Percentiles rank a stretch among this genome's conserved stretches.
These are phyloP conservation scores for Pygoscelis adeliae DNA, from an alignment of 2,113 vertebrate genomes.

Conservation along the genomic window DNA sequence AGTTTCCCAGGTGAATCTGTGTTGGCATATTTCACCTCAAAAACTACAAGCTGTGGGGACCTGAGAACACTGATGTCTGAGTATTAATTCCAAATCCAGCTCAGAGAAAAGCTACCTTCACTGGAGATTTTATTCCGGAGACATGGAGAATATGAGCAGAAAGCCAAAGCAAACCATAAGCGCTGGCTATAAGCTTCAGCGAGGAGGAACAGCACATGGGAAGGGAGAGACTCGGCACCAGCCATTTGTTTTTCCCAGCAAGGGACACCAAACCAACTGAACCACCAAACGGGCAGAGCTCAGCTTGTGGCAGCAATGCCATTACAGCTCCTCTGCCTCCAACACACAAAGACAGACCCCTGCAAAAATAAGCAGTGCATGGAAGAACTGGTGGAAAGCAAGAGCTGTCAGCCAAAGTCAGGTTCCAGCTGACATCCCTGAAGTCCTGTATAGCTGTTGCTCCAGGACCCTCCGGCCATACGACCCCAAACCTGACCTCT, in stretches of 20 bases:
- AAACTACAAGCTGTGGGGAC: not conserved
- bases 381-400: not conserved
- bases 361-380: not conserved
- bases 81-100: not conserved
- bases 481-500: not conserved
- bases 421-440: not conserved
- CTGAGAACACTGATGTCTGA: not conserved
- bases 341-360: not conserved
- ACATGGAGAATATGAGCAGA: not conserved
- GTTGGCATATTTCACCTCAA: not conserved
- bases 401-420: not conserved
- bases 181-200: not conserved
- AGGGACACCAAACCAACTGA: not conserved
- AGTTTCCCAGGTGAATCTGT: not conserved
- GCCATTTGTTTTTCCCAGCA: not conserved
- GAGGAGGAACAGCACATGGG: fast-evolving
- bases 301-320: not conserved
- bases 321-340: not conserved
- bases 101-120: not conserved
- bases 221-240: not conserved
- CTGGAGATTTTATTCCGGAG: not conserved
- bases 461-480: not conserved
- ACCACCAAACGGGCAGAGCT: not conserved
- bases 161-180: not conserved
- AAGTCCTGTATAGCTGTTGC: not conserved